These are phyloP conservation scores for Brachionus paranguensis DNA, from an alignment of 1,140 invertebrate genomes.

Conservation along the genomic window DNA sequence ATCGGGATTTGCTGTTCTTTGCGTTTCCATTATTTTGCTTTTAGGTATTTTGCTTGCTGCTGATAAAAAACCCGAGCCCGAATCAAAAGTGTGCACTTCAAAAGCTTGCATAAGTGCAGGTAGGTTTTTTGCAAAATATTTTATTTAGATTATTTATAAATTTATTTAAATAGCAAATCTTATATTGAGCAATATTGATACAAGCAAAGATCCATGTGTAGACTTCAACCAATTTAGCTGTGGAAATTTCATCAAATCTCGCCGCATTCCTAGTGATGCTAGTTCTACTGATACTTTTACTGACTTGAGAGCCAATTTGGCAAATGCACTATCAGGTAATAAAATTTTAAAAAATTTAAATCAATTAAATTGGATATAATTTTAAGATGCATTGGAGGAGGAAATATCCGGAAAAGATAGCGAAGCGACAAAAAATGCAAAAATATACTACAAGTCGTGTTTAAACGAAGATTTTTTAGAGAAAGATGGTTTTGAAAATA, in stretches of 20 bases:
- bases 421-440: constrained; percentile 59
- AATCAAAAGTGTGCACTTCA: background rate
- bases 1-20: background rate
- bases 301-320: constrained; percentile 16
- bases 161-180: background rate
- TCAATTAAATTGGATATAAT: background rate
- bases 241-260: constrained; percentile 17
- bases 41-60: constrained; percentile 5
- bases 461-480: constrained; percentile 66
- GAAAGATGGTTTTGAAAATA: background rate
- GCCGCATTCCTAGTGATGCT: constrained; percentile 18
- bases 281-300: constrained; percentile 24
- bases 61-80: background rate
- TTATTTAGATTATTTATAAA: too few relatives aligned
- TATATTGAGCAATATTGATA: constrained; percentile 25
- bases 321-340: constrained; percentile 23
- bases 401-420: constrained; percentile 45
- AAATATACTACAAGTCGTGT: constrained; percentile 73
- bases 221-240: constrained; percentile 27
- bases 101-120: constrained; percentile 14
- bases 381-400: constrained; percentile 3
- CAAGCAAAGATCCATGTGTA: constrained; percentile 2
- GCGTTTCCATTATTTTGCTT: background rate
- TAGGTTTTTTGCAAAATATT: background rate
- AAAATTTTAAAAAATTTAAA: background rate